Evolutionary conservation across 2,888 invertebrate genomes (phyloP), one percentile per base, ranked within the genome.

Genomic region (Melitaea athalia): DNA sequence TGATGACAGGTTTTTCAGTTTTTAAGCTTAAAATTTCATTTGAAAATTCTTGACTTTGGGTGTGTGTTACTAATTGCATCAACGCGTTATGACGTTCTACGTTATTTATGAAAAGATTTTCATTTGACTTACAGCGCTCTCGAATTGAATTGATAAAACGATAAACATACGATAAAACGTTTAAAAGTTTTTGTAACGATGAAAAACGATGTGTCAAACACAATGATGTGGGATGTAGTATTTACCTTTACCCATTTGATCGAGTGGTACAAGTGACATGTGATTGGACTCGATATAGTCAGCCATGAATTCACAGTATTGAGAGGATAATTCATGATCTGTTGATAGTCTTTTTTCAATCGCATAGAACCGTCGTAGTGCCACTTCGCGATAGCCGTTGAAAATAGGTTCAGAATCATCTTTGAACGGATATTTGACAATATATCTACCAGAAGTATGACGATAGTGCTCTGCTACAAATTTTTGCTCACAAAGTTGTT

Each of bases 161-260:
- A 24, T 24, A 24, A 24, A 24, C 24, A 24, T 24, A 24, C 3
- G 24, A 24, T 24, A 24, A 24, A 24, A 24, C 24, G 24, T 24
- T 24, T 24, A 24, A 24, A 24, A 24, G 24, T 24, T 24, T 24
- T 24, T 24, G 1, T 24, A 24, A 24, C 24, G 24, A 24, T 24
- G 24, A 24, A 24, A 24, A 24, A 24, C 24, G 24, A 24, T 24
- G 24, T 3, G 24, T 24, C 24, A 24, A 24, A 72, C 50, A 38
- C 60, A 69, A 62, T 69, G 69, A 53, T 72, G 67, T 4, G 70
- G 71, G 49, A 70, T 45, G 5, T 72, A 68, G 31, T 67, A 71
- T 47, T 62, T 59, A 11, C 68, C 63, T 14, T 47, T 12, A 14
- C 38, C 50, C 38, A 67, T 24, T 12, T 52, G 31, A 17, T 59